Evolutionary conservation across 2,113 vertebrate genomes (phyloP).

Genomic region (Aix galericulata): DNA sequence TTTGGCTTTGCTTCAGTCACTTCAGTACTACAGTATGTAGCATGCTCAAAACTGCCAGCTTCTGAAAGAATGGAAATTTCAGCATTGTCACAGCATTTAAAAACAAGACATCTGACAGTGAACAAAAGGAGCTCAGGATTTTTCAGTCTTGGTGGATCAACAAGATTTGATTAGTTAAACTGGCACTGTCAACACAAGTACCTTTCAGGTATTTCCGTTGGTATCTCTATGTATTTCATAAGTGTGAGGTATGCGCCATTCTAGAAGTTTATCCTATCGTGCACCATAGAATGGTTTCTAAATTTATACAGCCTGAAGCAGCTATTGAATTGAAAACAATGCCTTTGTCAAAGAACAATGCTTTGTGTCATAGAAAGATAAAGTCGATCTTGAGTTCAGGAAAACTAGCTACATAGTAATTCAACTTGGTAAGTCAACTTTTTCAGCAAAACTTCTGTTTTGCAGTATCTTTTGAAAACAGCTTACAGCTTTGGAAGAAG

Average conservation of each 20-base stretch:
- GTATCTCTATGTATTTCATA: not conserved
- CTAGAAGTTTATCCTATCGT: not conserved
- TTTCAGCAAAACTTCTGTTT: not conserved
- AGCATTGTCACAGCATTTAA: not conserved
- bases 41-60: not conserved
- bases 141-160: not conserved
- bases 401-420: not conserved
- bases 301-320: constrained; percentile 19
- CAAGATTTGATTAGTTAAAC: constrained; percentile 12
- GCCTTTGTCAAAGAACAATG: not conserved
- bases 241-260: not conserved
- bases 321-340: constrained; percentile 9
- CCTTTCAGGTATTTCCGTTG: constrained; percentile 16
- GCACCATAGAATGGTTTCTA: not conserved
- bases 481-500: not conserved
- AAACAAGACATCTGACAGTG: not conserved
- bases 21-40: not conserved
- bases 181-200: not conserved
- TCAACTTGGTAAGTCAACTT: not conserved
- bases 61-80: not conserved
- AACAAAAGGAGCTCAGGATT: not conserved
- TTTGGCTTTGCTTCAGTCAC: constrained; percentile 36
- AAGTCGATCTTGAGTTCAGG: not conserved
- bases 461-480: not conserved
- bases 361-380: not conserved